A percentile compares a stretch with the other conserved stretches of the same genome.
phyloP scores from a whole-genome alignment of 2,888 invertebrate genomes.

The Drosophila neotestacea region DNA sequence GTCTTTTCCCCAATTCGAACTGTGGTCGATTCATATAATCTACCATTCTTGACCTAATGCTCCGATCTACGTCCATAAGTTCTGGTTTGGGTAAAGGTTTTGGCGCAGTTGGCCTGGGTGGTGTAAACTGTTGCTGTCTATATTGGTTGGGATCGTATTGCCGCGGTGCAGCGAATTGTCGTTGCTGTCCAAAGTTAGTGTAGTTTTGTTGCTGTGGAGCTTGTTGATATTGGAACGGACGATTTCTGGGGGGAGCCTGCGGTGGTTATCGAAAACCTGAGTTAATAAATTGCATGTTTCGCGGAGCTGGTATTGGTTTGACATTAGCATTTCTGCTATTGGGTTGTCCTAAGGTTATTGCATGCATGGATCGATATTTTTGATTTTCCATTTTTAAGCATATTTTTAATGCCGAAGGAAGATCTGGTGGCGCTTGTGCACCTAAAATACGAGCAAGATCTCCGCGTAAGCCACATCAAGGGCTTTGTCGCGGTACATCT shows the following conservation, averaged over 20 bases:
- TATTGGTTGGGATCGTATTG: no score
- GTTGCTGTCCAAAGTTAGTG: not conserved
- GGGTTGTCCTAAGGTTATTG: not conserved
- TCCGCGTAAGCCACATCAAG: not conserved
- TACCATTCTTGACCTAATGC: not conserved
- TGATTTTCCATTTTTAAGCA: constrained; percentile 9
- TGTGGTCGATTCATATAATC: constrained; percentile 2
- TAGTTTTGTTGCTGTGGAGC: not conserved
- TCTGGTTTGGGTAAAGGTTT: not conserved
- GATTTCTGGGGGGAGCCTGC: constrained; percentile 4
- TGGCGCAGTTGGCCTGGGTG: not conserved
- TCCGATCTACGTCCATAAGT: not conserved
- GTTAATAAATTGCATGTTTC: not conserved
- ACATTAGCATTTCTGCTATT: not conserved
- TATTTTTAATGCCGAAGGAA: not conserved
- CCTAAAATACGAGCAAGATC: not conserved
- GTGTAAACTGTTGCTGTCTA: not conserved
- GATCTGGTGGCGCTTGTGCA: not conserved
- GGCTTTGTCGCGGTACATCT: not conserved
- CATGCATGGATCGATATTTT: not conserved
- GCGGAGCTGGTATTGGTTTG: constrained; percentile 3
- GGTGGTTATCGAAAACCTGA: not conserved
- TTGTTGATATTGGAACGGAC: not conserved
- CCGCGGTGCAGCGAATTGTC: no score
- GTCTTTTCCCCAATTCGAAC: no score